Conservation (phyloP, 1,140 invertebrate species). For the Drosophila elegans region DNA sequence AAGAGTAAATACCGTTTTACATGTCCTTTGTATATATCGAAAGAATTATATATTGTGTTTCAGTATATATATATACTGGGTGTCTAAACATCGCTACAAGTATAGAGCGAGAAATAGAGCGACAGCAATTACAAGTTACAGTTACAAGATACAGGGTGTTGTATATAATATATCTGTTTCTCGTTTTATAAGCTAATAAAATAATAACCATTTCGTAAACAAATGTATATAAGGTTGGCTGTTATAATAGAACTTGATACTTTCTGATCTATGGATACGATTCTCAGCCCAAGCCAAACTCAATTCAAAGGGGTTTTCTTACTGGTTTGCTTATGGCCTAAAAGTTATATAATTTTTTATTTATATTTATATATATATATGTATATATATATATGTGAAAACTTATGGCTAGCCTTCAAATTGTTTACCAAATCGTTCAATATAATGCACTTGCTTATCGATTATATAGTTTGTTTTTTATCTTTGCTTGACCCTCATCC, state of each 20-base stretch:
- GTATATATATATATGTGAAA: slow-evolving; percentile 61
- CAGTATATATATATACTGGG: slow-evolving; percentile 36
- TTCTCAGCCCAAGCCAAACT: slow-evolving; percentile 53
- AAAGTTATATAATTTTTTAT: slow-evolving; percentile 50
- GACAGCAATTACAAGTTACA: slow-evolving; percentile 55
- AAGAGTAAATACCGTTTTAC: slow-evolving; percentile 78
- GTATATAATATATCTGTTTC: slow-evolving; percentile 39
- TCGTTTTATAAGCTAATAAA: slow-evolving; percentile 53
- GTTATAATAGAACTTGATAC: slow-evolving; percentile 34
- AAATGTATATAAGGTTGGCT: slow-evolving; percentile 44
- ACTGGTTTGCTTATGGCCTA: slow-evolving; percentile 69
- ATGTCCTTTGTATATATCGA: slow-evolving; percentile 69
- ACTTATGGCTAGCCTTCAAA: slow-evolving; percentile 63
- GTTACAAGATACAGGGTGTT: slow-evolving; percentile 47
- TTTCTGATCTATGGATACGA: slow-evolving; percentile 32
- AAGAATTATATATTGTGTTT: slow-evolving; percentile 59
- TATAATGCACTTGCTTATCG: slow-evolving; percentile 79
- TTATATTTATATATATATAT: no score
- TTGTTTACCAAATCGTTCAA: slow-evolving; percentile 48
- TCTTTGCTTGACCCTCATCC: slow-evolving; percentile 8
- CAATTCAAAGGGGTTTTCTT: slow-evolving; percentile 57
- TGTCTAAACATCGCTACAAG: slow-evolving; percentile 74
- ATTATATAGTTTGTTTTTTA: slow-evolving; percentile 51
- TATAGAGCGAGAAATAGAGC: slow-evolving; percentile 75
- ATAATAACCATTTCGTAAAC: slow-evolving; percentile 59